Evolutionary conservation across 2,113 vertebrate species (phyloP).

Genomic region (Xyliphius kryptos): DNA sequence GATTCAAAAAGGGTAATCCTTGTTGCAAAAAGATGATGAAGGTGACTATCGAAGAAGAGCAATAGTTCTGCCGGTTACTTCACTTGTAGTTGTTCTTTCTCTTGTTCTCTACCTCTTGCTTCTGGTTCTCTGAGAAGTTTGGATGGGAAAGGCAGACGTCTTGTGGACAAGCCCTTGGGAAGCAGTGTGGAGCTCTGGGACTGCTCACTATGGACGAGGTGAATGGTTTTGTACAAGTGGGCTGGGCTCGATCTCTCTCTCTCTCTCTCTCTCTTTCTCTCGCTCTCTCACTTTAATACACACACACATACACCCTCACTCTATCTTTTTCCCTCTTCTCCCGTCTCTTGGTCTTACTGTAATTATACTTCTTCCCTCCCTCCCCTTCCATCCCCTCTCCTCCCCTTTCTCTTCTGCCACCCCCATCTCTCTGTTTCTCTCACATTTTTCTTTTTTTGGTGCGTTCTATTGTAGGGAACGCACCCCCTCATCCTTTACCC

Average conservation of each 20-base stretch:
- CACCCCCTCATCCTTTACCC: too few relatives aligned
- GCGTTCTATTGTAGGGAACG: too few relatives aligned
- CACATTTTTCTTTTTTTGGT: conserved; percentile 45
- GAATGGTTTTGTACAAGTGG: conserved; percentile 56
- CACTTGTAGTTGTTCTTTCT: conserved; percentile 26
- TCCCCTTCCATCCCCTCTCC: too few relatives aligned
- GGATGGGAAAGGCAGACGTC: conserved; percentile 43
- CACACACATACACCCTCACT: conserved; percentile 27
- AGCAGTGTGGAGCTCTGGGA: conserved; percentile 42
- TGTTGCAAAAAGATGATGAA: conserved; percentile 32
- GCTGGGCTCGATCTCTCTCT: conserved; percentile 50
- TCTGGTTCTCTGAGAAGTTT: conserved; percentile 44
- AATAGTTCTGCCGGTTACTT: conserved; percentile 28
- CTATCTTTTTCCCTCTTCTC: conserved; percentile 58
- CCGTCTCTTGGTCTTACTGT: too few relatives aligned
- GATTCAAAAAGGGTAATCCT: conserved; percentile 42
- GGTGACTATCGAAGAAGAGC: conserved; percentile 30
- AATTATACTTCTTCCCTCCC: too few relatives aligned
- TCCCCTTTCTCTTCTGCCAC: conserved; percentile 30
- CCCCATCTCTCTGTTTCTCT: conserved; percentile 20
- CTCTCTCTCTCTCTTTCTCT: conserved; percentile 35
- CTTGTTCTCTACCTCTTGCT: conserved; percentile 14
- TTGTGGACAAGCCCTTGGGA: conserved; percentile 45
- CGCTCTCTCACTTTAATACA: conserved; percentile 31
- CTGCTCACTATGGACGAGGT: conserved; percentile 46